Conservation (phyloP, 2,797 vertebrate genomes). For the Meda fulgida region DNA sequence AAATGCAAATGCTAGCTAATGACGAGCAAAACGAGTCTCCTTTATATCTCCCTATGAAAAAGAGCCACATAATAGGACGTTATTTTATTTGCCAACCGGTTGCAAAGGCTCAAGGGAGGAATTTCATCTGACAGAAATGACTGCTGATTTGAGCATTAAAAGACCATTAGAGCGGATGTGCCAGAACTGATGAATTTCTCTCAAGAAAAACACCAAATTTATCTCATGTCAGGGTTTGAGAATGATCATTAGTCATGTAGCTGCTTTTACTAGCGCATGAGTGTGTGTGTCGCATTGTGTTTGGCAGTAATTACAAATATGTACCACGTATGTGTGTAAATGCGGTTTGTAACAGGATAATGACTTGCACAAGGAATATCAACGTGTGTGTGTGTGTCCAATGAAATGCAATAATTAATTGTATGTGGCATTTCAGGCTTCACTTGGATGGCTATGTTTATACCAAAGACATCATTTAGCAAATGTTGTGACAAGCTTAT, state of each 20-base stretch:
- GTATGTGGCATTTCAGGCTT: constrained; percentile 34
- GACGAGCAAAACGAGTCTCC: constrained; percentile 19
- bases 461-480: constrained; percentile 29
- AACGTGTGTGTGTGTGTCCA: constrained; percentile 22
- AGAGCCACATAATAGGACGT: background rate
- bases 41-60: constrained; percentile 31
- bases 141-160: constrained; percentile 50
- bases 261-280: constrained; percentile 1
- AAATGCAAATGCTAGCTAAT: constrained; percentile 37
- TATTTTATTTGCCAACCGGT: constrained; percentile 45
- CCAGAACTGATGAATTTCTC: constrained; percentile 51
- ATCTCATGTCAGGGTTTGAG: constrained; percentile 44
- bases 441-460: constrained; percentile 32
- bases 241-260: constrained; percentile 45
- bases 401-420: constrained; percentile 38
- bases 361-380: constrained; percentile 35
- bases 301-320: constrained; percentile 42
- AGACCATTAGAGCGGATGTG: constrained; percentile 47
- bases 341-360: constrained; percentile 36
- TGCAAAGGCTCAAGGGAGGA: constrained; percentile 42
- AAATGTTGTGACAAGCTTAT: constrained; percentile 16
- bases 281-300: constrained; percentile 7
- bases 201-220: constrained; percentile 40
- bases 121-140: constrained; percentile 45
- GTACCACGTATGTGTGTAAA: constrained; percentile 32